Percentiles rank a stretch among this genome's conserved stretches.
These are phyloP conservation scores for Ctenosaura bakeri DNA, from an alignment of 2,797 vertebrate species.

Conservation along the genomic window DNA sequence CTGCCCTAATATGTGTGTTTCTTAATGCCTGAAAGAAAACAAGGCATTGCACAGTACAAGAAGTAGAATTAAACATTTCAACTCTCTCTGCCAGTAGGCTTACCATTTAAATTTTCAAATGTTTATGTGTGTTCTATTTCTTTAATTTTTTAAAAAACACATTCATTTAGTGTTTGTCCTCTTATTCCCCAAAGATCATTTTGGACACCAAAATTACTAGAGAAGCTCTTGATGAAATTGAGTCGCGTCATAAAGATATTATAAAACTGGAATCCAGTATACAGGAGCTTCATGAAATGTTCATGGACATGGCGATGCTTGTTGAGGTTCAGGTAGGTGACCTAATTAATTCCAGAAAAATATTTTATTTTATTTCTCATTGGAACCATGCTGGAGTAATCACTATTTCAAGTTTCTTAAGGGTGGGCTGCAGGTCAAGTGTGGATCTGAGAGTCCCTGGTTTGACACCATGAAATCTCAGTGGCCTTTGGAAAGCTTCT, in stretches of 20 bases:
- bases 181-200: slow-evolving; percentile 86
- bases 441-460: background rate
- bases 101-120: background rate
- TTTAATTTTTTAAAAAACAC: accelerated
- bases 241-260: slow-evolving; percentile 95
- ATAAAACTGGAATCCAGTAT: slow-evolving; percentile 94
- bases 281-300: slow-evolving; percentile 92
- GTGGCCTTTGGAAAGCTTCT: background rate
- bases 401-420: background rate
- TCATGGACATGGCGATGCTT: slow-evolving; percentile 95
- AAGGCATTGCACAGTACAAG: background rate
- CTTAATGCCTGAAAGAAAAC: background rate
- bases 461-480: background rate
- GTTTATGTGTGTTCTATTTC: background rate
- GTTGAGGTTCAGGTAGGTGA: slow-evolving; percentile 92
- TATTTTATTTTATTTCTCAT: background rate
- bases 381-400: background rate
- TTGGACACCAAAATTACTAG: slow-evolving; percentile 94
- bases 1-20: background rate
- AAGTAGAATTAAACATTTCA: background rate
- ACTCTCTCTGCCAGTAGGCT: too few species aligned
- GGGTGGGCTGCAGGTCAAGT: too few species aligned
- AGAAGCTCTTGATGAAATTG: slow-evolving; percentile 94
- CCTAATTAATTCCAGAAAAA: too few species aligned
- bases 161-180: background rate